Evolutionary conservation across 2,888 invertebrate genomes (phyloP).

Genomic region (Rosalia funebris): DNA sequence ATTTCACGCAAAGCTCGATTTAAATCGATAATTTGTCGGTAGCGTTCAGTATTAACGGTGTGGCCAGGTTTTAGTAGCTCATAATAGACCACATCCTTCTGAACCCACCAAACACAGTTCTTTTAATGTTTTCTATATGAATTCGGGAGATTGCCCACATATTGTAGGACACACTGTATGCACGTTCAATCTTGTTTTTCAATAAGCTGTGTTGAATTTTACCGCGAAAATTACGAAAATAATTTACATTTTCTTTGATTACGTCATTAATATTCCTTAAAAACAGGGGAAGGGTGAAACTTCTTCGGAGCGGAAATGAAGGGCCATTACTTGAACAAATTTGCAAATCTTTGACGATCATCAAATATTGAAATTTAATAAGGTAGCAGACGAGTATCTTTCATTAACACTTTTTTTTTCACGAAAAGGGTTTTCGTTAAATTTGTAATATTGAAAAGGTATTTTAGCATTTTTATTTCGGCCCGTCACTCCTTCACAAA

Average conservation of each 20-base stretch:
- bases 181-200: not conserved
- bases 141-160: no score
- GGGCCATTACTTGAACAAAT: not conserved
- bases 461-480: not conserved
- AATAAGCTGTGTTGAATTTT: not conserved
- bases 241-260: not conserved
- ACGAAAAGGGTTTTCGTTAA: not conserved
- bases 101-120: no score
- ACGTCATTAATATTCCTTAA: no score
- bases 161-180: no score
- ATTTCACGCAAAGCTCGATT: no score
- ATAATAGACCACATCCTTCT: no score
- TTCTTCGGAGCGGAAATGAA: not conserved
- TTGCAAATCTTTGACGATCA: not conserved
- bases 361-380: constrained; percentile 8
- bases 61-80: no score
- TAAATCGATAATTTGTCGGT: no score
- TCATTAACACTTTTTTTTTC: no score
- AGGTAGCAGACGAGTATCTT: not conserved
- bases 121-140: no score
- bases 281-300: not conserved
- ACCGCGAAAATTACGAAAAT: not conserved
- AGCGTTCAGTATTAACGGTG: no score
- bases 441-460: not conserved
- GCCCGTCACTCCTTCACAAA: not conserved